Base-by-base conservation (phyloP, 2,888 invertebrate species). In the Thymelicus sylvestris region DNA sequence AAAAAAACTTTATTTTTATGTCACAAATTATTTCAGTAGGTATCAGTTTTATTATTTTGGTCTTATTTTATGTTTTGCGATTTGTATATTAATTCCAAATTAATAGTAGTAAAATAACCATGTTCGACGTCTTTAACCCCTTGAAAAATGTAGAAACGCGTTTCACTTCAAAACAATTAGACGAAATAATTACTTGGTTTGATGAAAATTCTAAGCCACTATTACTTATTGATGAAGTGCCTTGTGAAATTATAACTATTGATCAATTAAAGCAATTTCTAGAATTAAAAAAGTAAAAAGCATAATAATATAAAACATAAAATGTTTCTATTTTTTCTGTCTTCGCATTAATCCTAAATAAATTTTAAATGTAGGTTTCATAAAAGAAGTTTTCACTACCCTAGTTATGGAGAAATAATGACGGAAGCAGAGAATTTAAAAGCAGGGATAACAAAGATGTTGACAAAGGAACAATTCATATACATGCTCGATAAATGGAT, bases 391-490 rank as follows among this genome's bases (percentile, higher is more conserved):
- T 92, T 88, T 77, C 78, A 83, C 41, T 91, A 90, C 70, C 93
- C 93, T 31, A 83, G 75, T 44, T 92, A 91, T 79, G 83, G 77
- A 15, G 89, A 91, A 80, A 83, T 93, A 64, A 92, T 93, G 90
- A 78, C 12, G 12, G 83, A 85, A 77, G 86, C 80, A 6, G 93
- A 93, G 79, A 77, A 79, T 50, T 79, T 92, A 61, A 83, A 87
- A 78, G 88, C 87, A 50, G 86, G 81, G 55, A 64, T 75, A 7
- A 78, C 80, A 48, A 84, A 87, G 81, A 75, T 89, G 75, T 71
- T 93, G 50, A 91, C 87, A 13, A 83, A 83, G 76, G 87, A 90
- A 50, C 92, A 93, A 80, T 78, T 91, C 73, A 81, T 93, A 74
- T 91, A 87, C 72, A 81, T 92, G 38, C 78, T 93, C 72, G 79